A percentile compares a stretch with the other conserved stretches of the same genome.
Evolutionary conservation across 1,140 invertebrate genomes (phyloP).

Genomic region (Lasaia peninsularis): DNA sequence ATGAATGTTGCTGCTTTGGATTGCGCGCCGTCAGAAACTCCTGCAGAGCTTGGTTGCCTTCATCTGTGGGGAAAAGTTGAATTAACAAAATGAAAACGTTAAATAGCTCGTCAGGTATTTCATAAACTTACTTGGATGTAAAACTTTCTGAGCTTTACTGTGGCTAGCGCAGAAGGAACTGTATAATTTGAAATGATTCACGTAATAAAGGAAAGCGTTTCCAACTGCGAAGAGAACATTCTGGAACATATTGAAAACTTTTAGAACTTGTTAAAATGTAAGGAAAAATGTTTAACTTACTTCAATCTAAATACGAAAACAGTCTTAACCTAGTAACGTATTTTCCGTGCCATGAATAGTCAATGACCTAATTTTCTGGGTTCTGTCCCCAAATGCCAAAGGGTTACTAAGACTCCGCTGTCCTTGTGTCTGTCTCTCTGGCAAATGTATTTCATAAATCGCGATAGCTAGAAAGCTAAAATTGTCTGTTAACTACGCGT

Average conservation of each 20-base stretch:
- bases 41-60: conserved; percentile 96
- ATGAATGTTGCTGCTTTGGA: conserved; percentile 96
- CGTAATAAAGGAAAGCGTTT: conserved; percentile 97
- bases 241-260: conserved; percentile 80
- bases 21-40: conserved; percentile 96
- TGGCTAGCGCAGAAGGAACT: conserved; percentile 99
- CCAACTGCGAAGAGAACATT: conserved; percentile 97
- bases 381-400: too few species aligned
- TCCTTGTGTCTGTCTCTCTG: too few species aligned
- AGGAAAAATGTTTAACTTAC: background rate
- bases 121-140: conserved; percentile 94
- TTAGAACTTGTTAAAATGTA: conserved; percentile 12
- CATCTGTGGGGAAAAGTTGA: conserved; percentile 79
- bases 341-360: too few species aligned
- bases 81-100: conserved; percentile 19
- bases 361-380: too few species aligned
- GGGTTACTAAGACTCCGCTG: too few species aligned
- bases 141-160: conserved; percentile 98
- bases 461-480: too few species aligned
- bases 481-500: too few species aligned
- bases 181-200: conserved; percentile 99
- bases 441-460: too few species aligned
- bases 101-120: conserved; percentile 8
- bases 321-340: too few species aligned
- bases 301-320: too few species aligned